Base-by-base conservation (phyloP, 2,888 invertebrate species). In the Apoda limacodes region DNA sequence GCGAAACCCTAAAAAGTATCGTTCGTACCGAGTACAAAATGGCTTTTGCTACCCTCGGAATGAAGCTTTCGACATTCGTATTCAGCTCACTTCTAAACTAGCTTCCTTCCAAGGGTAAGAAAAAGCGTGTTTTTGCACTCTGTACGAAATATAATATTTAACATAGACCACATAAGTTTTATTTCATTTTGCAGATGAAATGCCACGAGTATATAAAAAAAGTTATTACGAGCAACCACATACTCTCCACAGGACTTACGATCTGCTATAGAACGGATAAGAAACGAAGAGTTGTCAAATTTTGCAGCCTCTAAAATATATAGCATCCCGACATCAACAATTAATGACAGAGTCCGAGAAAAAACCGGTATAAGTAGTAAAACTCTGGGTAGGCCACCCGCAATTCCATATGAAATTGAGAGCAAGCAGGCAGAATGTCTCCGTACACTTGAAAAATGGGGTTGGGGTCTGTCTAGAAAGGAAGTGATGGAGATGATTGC, bases 361-460 rank as follows among this genome's bases (percentile, higher is more conserved):
- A 37, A 33, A 33, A 35, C 40, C n/a, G 32, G 29, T 4, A 21
- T 35, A 22, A 9, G 13, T 2, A 29, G 34, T n/a, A 13, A 21
- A 15, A 33, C 34, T n/a, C 32, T 45, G n/a, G 39, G 43, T 4
- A 32, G 37, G 21, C 25, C 37, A 9, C 31, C 44, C 21, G 46
- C 38, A 13, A 32, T 57, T 25, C 37, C 48, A 21, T 7, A 21
- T 12, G 46, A 48, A 22, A 31, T 33, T 7, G 48, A 57, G 39
- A 21, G 26, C 13, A 42, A 34, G 31, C 26, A 50, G 17, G 50
- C 50, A 3, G 25, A 40, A n/a, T 12, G 32, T 25, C 24, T 53
- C 9, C 40, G 37, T 22, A 28, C 25, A n/a, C 37, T 54, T 35
- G 49, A 55, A 36, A 53, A 51, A 42, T 50, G 45, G 41, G 51